Evolutionary conservation across 2,797 vertebrate species (phyloP).

Genomic region (Sebastes elongatus): DNA sequence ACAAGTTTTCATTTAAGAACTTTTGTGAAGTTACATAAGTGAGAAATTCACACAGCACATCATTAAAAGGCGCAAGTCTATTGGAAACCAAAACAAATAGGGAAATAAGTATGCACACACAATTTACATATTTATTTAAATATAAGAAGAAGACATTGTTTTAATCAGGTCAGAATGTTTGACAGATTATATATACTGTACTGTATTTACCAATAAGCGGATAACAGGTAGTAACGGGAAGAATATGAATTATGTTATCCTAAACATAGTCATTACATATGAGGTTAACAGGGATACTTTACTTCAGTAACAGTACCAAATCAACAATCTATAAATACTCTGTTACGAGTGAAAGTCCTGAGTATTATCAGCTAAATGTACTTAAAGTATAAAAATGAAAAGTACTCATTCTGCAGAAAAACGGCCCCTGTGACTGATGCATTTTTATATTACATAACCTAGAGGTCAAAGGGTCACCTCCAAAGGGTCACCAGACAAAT

Average conservation of each 20-base stretch:
- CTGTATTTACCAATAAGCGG: not conserved
- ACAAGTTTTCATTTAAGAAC: not conserved
- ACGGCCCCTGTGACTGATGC: not conserved
- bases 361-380: not conserved
- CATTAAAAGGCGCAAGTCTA: not conserved
- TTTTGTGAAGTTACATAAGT: not conserved
- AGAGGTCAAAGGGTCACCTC: too few species aligned
- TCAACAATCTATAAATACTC: not conserved
- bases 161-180: too few species aligned
- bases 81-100: not conserved
- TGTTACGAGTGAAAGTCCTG: not conserved
- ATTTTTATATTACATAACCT: not conserved
- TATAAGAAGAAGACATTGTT: not conserved
- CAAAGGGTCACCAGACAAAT: not conserved
- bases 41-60: too few species aligned
- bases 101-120: not conserved
- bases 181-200: not conserved
- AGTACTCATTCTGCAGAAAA: not conserved
- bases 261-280: not conserved
- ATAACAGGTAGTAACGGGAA: not conserved
- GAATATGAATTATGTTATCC: not conserved
- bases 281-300: not conserved
- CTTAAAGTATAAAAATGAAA: not conserved
- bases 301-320: not conserved
- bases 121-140: not conserved